Evolutionary conservation across 1,140 invertebrate species (phyloP).

Genomic region (Anadara kagoshimensis): DNA sequence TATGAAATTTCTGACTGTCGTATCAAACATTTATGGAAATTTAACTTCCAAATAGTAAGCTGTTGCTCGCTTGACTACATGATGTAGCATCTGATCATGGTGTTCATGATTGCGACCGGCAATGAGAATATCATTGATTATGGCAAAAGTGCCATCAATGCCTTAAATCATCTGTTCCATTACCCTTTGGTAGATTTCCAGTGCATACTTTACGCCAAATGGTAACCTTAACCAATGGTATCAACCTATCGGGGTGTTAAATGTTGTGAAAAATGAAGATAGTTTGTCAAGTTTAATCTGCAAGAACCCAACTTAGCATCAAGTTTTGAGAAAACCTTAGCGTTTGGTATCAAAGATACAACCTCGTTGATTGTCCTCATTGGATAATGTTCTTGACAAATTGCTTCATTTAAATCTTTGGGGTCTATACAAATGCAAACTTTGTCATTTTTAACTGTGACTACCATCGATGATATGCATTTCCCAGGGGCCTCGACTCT

Average conservation of each 20-base stretch:
- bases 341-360: conserved; percentile 10
- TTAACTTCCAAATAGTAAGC: conserved; percentile 49
- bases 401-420: conserved; percentile 43
- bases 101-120: conserved; percentile 29
- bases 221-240: conserved; percentile 51
- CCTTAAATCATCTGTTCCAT: conserved; percentile 36
- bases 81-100: conserved; percentile 44
- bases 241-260: conserved; percentile 7
- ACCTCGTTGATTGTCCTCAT: conserved; percentile 37
- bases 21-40: conserved; percentile 37
- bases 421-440: conserved; percentile 48
- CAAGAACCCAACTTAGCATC: conserved; percentile 34
- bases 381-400: conserved; percentile 34
- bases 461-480: conserved; percentile 42
- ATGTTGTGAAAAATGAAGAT: conserved; percentile 20
- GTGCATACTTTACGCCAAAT: conserved; percentile 42
- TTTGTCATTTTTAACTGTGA: conserved; percentile 33
- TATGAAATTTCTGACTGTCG: conserved; percentile 7
- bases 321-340: conserved; percentile 36
- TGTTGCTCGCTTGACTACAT: conserved; percentile 70
- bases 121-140: conserved; percentile 68
- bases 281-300: conserved; percentile 37
- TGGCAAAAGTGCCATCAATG: conserved; percentile 38
- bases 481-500: conserved; percentile 40
- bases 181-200: conserved; percentile 26